Conservation (phyloP, 2,113 vertebrate species). For the Syrmaticus mikado region DNA sequence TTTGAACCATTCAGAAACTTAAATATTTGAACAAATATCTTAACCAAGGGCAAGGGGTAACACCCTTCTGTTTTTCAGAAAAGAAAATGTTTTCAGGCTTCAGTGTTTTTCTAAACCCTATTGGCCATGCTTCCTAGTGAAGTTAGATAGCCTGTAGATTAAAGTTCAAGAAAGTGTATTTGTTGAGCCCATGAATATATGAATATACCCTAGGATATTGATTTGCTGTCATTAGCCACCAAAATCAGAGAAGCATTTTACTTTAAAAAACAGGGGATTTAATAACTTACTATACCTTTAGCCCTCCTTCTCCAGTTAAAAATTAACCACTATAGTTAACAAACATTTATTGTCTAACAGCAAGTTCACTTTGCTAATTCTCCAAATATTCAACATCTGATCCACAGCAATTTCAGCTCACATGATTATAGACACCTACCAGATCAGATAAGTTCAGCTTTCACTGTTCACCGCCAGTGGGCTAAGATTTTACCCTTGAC, state of each 20-base stretch:
- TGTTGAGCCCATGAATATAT: conserved; percentile 5
- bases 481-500: conserved; percentile 49
- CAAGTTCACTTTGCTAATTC: conserved; percentile 60
- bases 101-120: conserved; percentile 2
- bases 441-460: conserved; percentile 45
- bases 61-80: conserved; percentile 32
- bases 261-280: neutral
- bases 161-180: conserved; percentile 45
- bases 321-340: conserved; percentile 40
- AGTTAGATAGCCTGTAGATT: conserved; percentile 22
- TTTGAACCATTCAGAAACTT: conserved; percentile 36
- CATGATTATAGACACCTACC: conserved; percentile 7
- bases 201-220: neutral
- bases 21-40: conserved; percentile 70
- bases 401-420: conserved; percentile 30
- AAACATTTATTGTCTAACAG: conserved; percentile 29
- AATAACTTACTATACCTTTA: conserved; percentile 15
- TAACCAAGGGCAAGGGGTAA: conserved; percentile 24
- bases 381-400: conserved; percentile 59
- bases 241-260: conserved; percentile 16
- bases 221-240: conserved; percentile 8
- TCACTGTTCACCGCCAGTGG: neutral
- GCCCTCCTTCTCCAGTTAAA: neutral
- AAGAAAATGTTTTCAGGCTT: conserved; percentile 49
- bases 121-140: neutral